Base-by-base conservation (phyloP, 2,113 vertebrate genomes). In the Tringa solitaria region DNA sequence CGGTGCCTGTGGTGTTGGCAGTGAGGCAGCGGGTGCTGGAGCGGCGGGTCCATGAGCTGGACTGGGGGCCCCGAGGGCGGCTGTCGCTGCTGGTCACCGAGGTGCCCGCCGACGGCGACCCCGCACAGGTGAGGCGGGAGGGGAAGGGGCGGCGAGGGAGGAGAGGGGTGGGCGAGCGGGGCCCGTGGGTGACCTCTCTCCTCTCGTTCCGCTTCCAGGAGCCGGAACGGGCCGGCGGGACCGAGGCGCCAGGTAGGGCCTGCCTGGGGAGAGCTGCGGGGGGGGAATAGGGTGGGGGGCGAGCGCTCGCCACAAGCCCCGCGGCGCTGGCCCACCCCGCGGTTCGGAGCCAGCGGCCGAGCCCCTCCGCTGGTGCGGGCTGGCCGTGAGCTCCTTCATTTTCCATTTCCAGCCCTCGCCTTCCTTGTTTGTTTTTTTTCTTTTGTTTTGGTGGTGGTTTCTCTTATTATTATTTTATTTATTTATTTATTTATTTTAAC, bases 1-100 rank as follows among this genome's bases (percentile, higher is more conserved):
- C 21, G 21, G 21, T 45, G 68, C 28, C 19, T 24, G 43, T 83
- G 68, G 15, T 76, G 12, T 96, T 95, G 76, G 60, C 89, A 99
- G 99, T 98, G 75, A 96, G 97, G 82, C 92, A 94, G 64, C 97
- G 84, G 3, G 99, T 99, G 80, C 94, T 99, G 61, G 33, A 41
- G 8, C 98, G 97, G 95, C 39, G 61, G 20, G 35, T 23, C 6
- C 99, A 99, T 21, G 96, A 98, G 82, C 94, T 99, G 10, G 85
- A 26, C 10, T 64, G 96, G 84, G 91, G 87, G 16, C 61, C 94
- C 15, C 63, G 91, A 18, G 90, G 80, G 22, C 93, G 75, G 7
- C 86, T 99, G 86, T 97, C 88, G 12, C 84, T 99, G 80, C 97
- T 82, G 2, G 97, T 99, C 27, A 87, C 78, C 13, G 83, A 97